Evolutionary conservation across 2,888 invertebrate species (phyloP), one percentile per base, ranked within the genome.

Genomic region (Tuberolachnus salignus): DNA sequence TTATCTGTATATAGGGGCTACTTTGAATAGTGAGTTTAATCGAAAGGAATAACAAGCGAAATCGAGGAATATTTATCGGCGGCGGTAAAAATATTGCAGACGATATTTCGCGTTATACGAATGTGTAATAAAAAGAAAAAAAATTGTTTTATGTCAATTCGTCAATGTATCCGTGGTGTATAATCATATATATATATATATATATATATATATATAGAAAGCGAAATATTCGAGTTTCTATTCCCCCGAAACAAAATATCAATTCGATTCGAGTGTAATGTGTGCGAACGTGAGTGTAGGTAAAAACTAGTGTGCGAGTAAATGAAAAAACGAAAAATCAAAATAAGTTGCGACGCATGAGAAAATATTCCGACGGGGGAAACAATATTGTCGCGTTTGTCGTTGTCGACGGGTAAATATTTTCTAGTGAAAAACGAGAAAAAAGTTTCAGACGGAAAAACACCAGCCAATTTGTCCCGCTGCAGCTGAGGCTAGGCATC

Each of bases 191-290:
- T n/a, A n/a, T n/a, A n/a, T n/a, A n/a, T n/a, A n/a, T n/a, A n/a
- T n/a, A n/a, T n/a, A n/a, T n/a, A n/a, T n/a, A n/a, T n/a, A n/a
- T n/a, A n/a, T n/a, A n/a, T n/a, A n/a, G n/a, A n/a, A 1, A 53
- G 21, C 19, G 61, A 61, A 67, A 61, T 57, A 67, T 69, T 69
- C 53, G 59, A 80, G 72, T 80, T 72, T 80, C 19, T 46, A 57
- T 34, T 51, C n/a, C 59, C n/a, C 46, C 16, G 46, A 19, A 42
- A 66, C 81, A 64, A n/a, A n/a, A 78, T 42, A 61, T 63, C 63
- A 53, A 59, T 70, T 44, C 53, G 42, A 67, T 44, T 53, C 49
- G 23, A 74, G 59, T n/a, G n/a, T n/a, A n/a, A n/a, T n/a, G n/a
- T n/a, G n/a, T n/a, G n/a, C n/a, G n/a, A n/a, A n/a, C 26, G 74